Evolutionary conservation across 2,797 vertebrate species (phyloP), one percentile per base, ranked within the genome.

Genomic region (Capromys pilorides): DNA sequence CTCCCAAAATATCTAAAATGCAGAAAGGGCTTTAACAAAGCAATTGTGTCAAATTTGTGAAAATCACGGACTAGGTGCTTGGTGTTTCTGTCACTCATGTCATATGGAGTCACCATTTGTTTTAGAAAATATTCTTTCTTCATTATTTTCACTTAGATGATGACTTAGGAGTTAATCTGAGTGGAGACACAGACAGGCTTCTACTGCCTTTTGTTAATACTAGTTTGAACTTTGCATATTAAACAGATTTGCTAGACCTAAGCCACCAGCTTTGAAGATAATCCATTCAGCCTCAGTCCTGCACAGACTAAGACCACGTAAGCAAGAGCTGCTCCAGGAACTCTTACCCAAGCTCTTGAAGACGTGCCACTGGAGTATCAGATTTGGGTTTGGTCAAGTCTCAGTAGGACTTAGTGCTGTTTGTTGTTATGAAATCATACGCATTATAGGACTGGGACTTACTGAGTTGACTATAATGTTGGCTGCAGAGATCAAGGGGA

Each of bases 381-480:
- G 41, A 89, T 93, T 96, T 80, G 21, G 61, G 18, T 94, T 94
- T 90, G 81, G 45, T 95, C n/a, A 62, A 19, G 64, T 83, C 79
- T 39, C 80, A 13, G 86, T 69, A 88, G 94, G 67, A 57, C 33
- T 51, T 28, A 10, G 26, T 96, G 81, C 54, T 88, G 31, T 73
- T 86, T 87, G 78, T 94, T 97, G 69, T 87, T 54, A 86, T 64
- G 94, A 94, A 95, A 90, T 92, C 84, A 28, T 67, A 41, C 71
- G 69, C 57, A 61, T 28, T 6, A 39, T 31, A 39, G 33, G 64
- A 64, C 83, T 0, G 0, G 81, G 54, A 89, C 66, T 91, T 84
- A 93, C 84, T 81, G 91, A 45, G 88, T 59, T 96, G 86, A 73
- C 49, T 13, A 0, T 64, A 45, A 62, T 69, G 93, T 91, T 91